Evolutionary conservation across 2,888 invertebrate species (phyloP).

Genomic region (Ophioninae sp.): DNA sequence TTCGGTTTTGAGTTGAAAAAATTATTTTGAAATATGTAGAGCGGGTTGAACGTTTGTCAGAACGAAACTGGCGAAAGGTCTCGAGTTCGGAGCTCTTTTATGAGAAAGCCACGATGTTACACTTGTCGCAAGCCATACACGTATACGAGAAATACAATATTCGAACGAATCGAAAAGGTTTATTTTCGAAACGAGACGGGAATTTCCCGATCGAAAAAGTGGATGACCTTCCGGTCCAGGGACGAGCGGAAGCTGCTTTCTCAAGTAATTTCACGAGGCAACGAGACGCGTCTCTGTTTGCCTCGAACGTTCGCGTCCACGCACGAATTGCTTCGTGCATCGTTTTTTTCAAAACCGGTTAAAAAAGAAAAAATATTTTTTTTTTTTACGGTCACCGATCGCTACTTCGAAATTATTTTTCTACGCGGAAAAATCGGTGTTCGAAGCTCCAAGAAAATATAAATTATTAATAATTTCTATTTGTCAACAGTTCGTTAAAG

Average conservation of each 20-base stretch:
- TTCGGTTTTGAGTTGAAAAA: neutral
- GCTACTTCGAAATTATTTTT: neutral
- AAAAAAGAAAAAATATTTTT: neutral
- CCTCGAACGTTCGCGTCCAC: constrained; percentile 9
- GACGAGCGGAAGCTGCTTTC: constrained; percentile 68
- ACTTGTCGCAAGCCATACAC: constrained; percentile 12
- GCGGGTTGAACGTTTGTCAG: neutral
- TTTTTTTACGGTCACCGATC: neutral
- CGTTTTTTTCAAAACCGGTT: too few species aligned
- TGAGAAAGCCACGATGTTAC: constrained; percentile 6
- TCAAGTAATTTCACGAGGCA: constrained; percentile 1
- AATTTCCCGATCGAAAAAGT: constrained; percentile 57
- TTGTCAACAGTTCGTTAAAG: neutral
- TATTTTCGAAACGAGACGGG: constrained; percentile 25
- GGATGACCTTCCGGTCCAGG: constrained; percentile 73
- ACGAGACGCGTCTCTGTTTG: constrained; percentile 14
- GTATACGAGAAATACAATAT: neutral
- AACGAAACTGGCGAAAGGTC: constrained; percentile 17
- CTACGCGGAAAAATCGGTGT: neutral
- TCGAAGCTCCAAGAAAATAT: neutral
- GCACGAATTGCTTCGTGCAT: neutral
- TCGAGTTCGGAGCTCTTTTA: constrained; percentile 35
- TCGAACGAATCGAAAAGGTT: constrained; percentile 27
- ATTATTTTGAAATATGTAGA: neutral
- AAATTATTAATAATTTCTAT: neutral